Conservation (phyloP, 2,113 vertebrate species). For the Strigops habroptila region DNA sequence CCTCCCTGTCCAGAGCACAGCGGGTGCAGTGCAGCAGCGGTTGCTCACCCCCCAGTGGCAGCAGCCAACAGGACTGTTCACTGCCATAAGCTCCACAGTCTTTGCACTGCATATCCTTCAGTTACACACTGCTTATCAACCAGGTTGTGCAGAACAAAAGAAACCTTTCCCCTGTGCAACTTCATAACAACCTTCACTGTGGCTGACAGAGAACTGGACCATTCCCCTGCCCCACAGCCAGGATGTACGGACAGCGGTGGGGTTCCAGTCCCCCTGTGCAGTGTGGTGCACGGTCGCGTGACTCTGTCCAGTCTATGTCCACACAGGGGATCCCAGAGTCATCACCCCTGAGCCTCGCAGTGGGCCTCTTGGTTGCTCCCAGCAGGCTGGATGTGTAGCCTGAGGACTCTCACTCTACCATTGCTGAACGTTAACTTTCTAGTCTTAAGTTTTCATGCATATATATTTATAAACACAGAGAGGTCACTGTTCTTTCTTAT, state of each 20-base stretch:
- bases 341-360: neutral
- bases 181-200: rapidly evolving
- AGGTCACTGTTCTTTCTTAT: neutral
- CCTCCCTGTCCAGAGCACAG: neutral
- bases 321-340: neutral
- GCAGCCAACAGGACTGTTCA: neutral
- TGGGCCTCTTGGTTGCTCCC: neutral
- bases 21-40: neutral
- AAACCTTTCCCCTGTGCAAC: neutral
- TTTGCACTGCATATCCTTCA: neutral
- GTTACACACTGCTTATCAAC: neutral
- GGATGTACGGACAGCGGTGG: rapidly evolving
- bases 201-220: rapidly evolving
- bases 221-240: rapidly evolving
- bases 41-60: neutral
- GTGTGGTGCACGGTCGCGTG: rapidly evolving
- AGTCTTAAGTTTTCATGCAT: neutral
- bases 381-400: neutral
- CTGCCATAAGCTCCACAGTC: neutral
- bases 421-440: neutral
- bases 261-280: neutral
- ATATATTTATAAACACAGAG: neutral
- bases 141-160: neutral
- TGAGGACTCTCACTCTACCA: neutral
- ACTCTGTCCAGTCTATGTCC: neutral